Percentiles rank a stretch among this genome's conserved stretches.
These are phyloP conservation scores for Athrips mouffetella DNA, from an alignment of 2,888 invertebrate species.

Conservation along the genomic window DNA sequence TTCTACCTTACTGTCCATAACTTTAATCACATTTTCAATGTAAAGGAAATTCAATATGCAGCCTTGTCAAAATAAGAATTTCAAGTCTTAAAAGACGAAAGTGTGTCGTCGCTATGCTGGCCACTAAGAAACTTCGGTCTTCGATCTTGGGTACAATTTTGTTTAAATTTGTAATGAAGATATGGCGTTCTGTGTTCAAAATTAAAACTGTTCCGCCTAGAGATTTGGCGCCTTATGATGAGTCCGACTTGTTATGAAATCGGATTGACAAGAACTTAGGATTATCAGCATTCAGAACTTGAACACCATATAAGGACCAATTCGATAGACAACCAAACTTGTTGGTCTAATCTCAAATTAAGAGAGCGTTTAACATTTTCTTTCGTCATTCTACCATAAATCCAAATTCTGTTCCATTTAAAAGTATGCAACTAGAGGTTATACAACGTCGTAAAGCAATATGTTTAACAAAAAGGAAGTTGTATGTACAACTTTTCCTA, in stretches of 20 bases:
- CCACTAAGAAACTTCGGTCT: background rate
- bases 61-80: conserved; percentile 40
- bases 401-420: too few relatives aligned
- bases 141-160: background rate
- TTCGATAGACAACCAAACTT: too few relatives aligned
- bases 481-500: too few relatives aligned
- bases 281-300: too few relatives aligned
- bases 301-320: too few relatives aligned
- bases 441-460: too few relatives aligned
- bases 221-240: conserved; percentile 74
- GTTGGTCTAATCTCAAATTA: too few relatives aligned
- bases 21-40: background rate
- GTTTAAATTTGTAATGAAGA: background rate
- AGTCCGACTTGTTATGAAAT: conserved; percentile 70
- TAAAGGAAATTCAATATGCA: conserved; percentile 13
- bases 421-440: too few relatives aligned
- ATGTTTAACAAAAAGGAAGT: too few relatives aligned
- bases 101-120: conserved; percentile 27
- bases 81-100: conserved; percentile 50
- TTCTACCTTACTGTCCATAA: background rate
- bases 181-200: background rate
- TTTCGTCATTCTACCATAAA: too few relatives aligned
- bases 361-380: too few relatives aligned
- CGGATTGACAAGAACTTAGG: conserved; percentile 57
- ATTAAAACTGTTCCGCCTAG: conserved; percentile 44